Conservation (phyloP, 2,797 vertebrate genomes). For the Gobio occitaniae region DNA sequence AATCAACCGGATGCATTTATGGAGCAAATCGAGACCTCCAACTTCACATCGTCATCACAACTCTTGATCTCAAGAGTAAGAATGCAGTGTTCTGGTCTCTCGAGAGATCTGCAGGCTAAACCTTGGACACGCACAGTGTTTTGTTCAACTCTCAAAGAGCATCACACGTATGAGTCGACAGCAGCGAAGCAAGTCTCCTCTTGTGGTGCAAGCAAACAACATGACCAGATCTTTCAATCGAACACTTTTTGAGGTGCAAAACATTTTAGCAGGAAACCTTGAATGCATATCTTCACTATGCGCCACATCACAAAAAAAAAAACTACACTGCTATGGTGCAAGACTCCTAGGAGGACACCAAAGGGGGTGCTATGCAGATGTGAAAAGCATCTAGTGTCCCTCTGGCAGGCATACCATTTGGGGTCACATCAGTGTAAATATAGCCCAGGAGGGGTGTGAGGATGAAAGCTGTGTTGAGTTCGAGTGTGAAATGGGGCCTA, state of each 20-base stretch:
- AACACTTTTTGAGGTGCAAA: constrained; percentile 59
- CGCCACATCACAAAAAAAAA: neutral
- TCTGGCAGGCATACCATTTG: constrained; percentile 66
- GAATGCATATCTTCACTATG: neutral
- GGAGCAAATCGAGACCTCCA: neutral
- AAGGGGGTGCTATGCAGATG: constrained; percentile 65
- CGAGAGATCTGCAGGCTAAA: neutral
- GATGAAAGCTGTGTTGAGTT: constrained; percentile 9
- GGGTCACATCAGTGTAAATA: constrained; percentile 72
- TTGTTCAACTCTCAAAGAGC: constrained; percentile 6
- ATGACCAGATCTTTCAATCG: constrained; percentile 52
- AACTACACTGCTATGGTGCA: neutral
- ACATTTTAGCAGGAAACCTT: constrained; percentile 24
- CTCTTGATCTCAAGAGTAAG: constrained; percentile 20
- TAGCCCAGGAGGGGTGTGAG: constrained; percentile 62
- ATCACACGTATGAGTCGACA: constrained; percentile 21
- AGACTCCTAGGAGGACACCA: constrained; percentile 24
- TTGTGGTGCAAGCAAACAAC: constrained; percentile 23
- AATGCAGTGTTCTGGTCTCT: neutral
- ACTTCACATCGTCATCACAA: constrained; percentile 13
- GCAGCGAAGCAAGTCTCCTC: neutral
- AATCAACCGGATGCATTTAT: constrained; percentile 17
- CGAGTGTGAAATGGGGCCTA: constrained; percentile 40
- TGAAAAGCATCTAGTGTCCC: constrained; percentile 71
- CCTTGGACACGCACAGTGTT: neutral